Evolutionary conservation across 1,140 invertebrate genomes (phyloP).

Genomic region (Drosophila lacertosa): DNA sequence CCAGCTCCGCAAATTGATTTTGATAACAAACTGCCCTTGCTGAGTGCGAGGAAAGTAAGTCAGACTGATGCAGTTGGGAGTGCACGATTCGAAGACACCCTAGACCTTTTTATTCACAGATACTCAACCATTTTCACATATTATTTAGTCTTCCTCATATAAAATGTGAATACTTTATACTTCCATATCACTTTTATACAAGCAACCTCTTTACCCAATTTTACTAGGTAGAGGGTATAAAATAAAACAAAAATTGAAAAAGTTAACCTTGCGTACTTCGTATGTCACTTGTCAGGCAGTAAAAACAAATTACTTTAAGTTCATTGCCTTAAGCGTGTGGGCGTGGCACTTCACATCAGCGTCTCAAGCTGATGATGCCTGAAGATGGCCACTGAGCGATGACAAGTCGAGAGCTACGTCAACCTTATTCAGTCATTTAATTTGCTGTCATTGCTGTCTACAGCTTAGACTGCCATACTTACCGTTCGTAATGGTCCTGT

Average conservation of each 20-base stretch:
- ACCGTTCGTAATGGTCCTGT: background rate
- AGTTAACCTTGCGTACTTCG: slow-evolving; percentile 68
- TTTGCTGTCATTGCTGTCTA: slow-evolving; percentile 30
- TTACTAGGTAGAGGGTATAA: slow-evolving; percentile 3
- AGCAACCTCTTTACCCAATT: too few species aligned
- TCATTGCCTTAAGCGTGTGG: slow-evolving; percentile 76
- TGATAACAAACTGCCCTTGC: slow-evolving; percentile 50
- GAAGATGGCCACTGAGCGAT: slow-evolving; percentile 43
- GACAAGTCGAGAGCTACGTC: slow-evolving; percentile 17
- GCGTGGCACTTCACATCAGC: slow-evolving; percentile 15
- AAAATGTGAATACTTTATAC: too few species aligned
- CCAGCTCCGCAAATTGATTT: slow-evolving; percentile 67
- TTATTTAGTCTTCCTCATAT: too few species aligned
- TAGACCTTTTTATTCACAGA: too few species aligned
- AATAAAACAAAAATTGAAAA: slow-evolving; percentile 51
- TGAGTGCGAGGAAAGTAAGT: background rate
- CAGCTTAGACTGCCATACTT: background rate
- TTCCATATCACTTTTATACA: too few species aligned
- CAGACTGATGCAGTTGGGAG: background rate
- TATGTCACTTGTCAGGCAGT: slow-evolving; percentile 76
- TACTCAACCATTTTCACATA: too few species aligned
- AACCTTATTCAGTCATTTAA: slow-evolving; percentile 60
- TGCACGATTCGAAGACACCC: too few species aligned
- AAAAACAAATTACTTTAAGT: slow-evolving; percentile 81
- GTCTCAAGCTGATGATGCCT: slow-evolving; percentile 30